A percentile compares a stretch with the other conserved stretches of the same genome.
phyloP scores from a whole-genome alignment of 2,797 vertebrate genomes.

The Typhlichthys subterraneus region DNA sequence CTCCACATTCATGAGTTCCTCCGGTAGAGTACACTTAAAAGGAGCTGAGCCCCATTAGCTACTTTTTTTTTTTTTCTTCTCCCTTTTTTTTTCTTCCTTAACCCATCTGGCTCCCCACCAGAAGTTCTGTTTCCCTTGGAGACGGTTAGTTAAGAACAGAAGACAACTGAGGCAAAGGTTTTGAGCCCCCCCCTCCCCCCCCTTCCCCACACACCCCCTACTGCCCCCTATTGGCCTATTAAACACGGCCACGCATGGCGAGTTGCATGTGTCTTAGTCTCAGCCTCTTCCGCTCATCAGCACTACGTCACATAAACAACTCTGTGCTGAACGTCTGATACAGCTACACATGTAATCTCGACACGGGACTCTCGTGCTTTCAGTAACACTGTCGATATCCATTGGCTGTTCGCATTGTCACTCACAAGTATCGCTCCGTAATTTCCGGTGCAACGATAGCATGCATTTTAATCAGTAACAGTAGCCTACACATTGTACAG shows the following conservation, averaged over 20 bases:
- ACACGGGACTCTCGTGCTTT: too few species aligned
- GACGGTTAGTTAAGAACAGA: slow-evolving; percentile 59
- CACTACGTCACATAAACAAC: too few species aligned
- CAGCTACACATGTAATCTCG: too few species aligned
- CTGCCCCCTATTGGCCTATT: slow-evolving; percentile 45
- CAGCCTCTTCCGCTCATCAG: too few species aligned
- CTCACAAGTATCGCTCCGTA: too few species aligned
- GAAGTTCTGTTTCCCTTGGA: slow-evolving; percentile 49
- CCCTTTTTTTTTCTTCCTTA: slow-evolving; percentile 30
- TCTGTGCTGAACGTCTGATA: too few species aligned
- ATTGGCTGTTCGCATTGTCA: too few species aligned
- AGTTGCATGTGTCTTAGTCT: too few species aligned
- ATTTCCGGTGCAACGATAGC: too few species aligned
- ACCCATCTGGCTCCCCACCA: slow-evolving; percentile 69
- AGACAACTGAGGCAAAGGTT: slow-evolving; percentile 56
- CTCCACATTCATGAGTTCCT: slow-evolving; percentile 57
- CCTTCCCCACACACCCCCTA: slow-evolving; percentile 37
- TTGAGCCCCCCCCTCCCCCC: slow-evolving; percentile 38
- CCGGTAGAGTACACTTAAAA: slow-evolving; percentile 68
- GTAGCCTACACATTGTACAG: too few species aligned
- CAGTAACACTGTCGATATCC: too few species aligned
- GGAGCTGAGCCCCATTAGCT: slow-evolving; percentile 60
- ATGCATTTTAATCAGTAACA: too few species aligned
- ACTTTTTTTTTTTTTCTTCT: slow-evolving; percentile 19
- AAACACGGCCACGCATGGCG: slow-evolving; percentile 63